Percentiles rank a stretch among this genome's conserved stretches.
These are phyloP conservation scores for Ophthalmolycus amberensis DNA, from an alignment of 2,113 vertebrate species.

Conservation along the genomic window DNA sequence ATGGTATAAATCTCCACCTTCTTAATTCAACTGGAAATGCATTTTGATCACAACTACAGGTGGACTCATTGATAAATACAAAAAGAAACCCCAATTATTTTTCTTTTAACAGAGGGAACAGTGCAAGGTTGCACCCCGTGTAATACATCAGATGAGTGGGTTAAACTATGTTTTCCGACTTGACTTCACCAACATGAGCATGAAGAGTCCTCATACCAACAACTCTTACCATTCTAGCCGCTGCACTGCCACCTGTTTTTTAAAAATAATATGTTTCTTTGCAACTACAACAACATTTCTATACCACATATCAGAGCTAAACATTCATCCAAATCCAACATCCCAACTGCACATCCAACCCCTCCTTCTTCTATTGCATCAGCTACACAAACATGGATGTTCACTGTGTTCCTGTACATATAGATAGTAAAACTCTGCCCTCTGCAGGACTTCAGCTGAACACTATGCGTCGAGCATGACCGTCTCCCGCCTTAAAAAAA, in stretches of 20 bases:
- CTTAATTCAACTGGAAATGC: constrained; percentile 71
- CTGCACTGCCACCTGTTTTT: background rate
- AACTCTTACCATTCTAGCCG: background rate
- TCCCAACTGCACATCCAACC: constrained; percentile 6
- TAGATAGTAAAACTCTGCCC: constrained; percentile 84
- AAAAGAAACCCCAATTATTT: background rate
- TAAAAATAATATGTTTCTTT: background rate
- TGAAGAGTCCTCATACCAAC: background rate
- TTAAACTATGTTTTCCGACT: constrained; percentile 24
- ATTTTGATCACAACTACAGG: constrained; percentile 65
- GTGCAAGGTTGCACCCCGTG: constrained; percentile 5
- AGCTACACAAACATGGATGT: constrained; percentile 57
- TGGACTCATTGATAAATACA: constrained; percentile 48
- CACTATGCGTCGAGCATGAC: constrained; percentile 22
- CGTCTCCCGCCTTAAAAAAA: constrained; percentile 16
- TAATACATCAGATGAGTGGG: constrained; percentile 24
- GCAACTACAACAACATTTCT: background rate
- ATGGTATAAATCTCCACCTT: constrained; percentile 74
- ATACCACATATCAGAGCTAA: constrained; percentile 3
- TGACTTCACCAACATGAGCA: constrained; percentile 19
- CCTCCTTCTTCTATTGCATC: constrained; percentile 11
- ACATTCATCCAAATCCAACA: constrained; percentile 4
- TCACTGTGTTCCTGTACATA: constrained; percentile 42
- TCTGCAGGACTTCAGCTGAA: constrained; percentile 79
- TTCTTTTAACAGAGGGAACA: background rate